Percentiles rank a stretch among this genome's conserved stretches.
Evolutionary conservation across 2,888 invertebrate species (phyloP).

Genomic region (Ennomos quercinarius): DNA sequence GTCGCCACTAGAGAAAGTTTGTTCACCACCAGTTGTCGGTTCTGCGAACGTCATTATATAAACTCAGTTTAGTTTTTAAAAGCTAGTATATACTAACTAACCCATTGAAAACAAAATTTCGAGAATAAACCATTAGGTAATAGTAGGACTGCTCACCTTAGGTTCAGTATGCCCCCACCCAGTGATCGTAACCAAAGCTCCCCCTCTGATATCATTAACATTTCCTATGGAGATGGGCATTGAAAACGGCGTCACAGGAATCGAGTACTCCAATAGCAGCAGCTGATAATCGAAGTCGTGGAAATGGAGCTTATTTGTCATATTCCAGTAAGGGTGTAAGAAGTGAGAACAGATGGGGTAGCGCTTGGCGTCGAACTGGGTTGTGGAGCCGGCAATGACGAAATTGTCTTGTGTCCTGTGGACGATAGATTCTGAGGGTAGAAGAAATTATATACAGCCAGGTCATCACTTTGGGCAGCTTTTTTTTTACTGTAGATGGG

Average conservation of each 20-base stretch:
- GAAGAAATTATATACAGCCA: no score
- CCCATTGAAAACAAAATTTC: no score
- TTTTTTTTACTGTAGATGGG: no score
- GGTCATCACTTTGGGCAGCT: no score
- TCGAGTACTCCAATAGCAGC: constrained; percentile 61
- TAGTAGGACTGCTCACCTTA: constrained; percentile 49
- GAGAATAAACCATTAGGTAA: no score
- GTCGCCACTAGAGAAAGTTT: no score
- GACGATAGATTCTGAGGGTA: neutral
- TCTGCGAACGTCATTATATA: no score
- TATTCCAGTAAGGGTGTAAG: constrained; percentile 65
- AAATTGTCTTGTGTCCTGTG: constrained; percentile 59
- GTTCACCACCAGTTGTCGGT: no score
- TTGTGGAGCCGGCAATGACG: constrained; percentile 66
- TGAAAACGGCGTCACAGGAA: constrained; percentile 58
- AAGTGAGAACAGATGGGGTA: constrained; percentile 71
- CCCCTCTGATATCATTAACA: constrained; percentile 53
- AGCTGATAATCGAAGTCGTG: constrained; percentile 78
- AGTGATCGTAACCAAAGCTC: constrained; percentile 56
- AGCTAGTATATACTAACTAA: no score
- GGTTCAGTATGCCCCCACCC: constrained; percentile 72
- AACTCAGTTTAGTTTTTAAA: no score
- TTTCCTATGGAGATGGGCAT: constrained; percentile 71
- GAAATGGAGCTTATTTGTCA: constrained; percentile 43
- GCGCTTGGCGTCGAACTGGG: constrained; percentile 49